Evolutionary conservation across 23 tunicate genomes (phyloP), one percentile per base, ranked within the genome.

Genomic region (Ciona savignyi): DNA sequence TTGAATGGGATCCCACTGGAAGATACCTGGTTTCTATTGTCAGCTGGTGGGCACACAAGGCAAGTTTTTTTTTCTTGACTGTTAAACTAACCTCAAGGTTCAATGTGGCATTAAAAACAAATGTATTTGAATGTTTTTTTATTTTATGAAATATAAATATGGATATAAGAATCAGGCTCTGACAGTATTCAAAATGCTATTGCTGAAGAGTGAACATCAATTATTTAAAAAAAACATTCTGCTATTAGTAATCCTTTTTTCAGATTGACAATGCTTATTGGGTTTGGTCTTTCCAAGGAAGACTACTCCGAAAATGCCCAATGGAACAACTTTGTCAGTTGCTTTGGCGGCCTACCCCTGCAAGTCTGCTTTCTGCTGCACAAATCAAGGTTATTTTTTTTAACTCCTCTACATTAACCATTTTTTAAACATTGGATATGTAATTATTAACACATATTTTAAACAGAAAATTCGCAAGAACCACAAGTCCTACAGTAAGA

Each of bases 1-100:
- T 95, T 0, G 99, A 95, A 63, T 95, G 99, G 99, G 96, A 88
- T 60, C 99, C 99, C 11, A 95, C 99, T 29, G 99, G 99, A 4
- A 77, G 99, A 63, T 95, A 72, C 68, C 78, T 95, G 15, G 34
- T 88, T 34, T 83, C 99, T 26, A 71, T 81, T 42, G 99, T 86
- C 76, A 88, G 87, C 60, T 90, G 92, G 88, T 95, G 99, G 99
- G 86, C 84, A 15, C 91, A 80, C 72, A 84, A 80, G 83, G 90
- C 78, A 62, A 33, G 56, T n/a, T n/a, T n/a, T n/a, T n/a, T n/a
- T n/a, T n/a, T n/a, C n/a, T n/a, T n/a, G n/a, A n/a, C n/a, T n/a
- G n/a, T n/a, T n/a, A n/a, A n/a, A n/a, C n/a, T n/a, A n/a, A n/a
- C n/a, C n/a, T n/a, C n/a, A n/a, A n/a, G n/a, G n/a, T n/a, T n/a